Evolutionary conservation across 2,797 vertebrate species (phyloP).

Genomic region (Mormyrus hasselquistii): DNA sequence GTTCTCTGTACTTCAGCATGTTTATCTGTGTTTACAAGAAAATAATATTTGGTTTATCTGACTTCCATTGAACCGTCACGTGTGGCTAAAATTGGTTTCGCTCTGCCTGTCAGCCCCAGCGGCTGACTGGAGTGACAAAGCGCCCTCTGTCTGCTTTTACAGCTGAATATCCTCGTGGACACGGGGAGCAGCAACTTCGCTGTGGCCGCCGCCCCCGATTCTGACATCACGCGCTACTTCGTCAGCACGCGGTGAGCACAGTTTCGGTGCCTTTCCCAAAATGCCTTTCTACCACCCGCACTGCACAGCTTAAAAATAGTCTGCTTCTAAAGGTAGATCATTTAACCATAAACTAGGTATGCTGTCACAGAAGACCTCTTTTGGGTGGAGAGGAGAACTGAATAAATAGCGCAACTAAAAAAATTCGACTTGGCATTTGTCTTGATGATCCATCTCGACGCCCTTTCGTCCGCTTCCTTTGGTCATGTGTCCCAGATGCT

Average conservation of each 20-base stretch:
- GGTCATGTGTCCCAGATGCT: not conserved
- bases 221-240: constrained; percentile 77
- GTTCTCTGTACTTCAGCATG: not conserved
- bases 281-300: not conserved
- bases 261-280: not conserved
- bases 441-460: not conserved
- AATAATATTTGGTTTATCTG: not conserved
- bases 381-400: not conserved
- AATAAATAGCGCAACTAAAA: not conserved
- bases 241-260: constrained; percentile 68
- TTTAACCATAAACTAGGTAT: not conserved
- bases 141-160: constrained; percentile 42
- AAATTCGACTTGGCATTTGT: not conserved
- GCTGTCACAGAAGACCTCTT: not conserved
- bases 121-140: not conserved
- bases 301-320: not conserved
- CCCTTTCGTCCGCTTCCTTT: not conserved
- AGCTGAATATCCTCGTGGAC: constrained; percentile 95
- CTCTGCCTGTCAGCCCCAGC: not conserved
- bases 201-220: constrained; percentile 76
- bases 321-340: not conserved
- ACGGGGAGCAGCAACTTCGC: constrained; percentile 99
- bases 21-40: not conserved
- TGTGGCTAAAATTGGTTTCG: constrained; percentile 22
- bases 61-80: not conserved